Evolutionary conservation across 2,888 invertebrate species (phyloP).

Genomic region (Pimpla rufipes): DNA sequence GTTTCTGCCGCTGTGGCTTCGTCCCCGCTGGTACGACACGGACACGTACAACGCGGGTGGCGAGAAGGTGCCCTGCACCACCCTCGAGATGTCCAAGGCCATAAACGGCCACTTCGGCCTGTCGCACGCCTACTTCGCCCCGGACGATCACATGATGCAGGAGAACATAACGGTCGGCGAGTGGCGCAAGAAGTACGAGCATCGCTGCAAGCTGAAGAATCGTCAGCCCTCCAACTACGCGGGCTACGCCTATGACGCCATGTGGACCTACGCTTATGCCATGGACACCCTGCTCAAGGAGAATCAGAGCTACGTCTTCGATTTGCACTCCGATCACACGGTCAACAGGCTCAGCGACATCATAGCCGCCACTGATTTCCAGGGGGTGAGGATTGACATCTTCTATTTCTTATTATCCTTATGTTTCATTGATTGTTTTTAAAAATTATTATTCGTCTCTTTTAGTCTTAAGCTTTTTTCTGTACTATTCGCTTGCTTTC

Average conservation of each 20-base stretch:
- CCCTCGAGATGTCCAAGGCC: conserved; percentile 88
- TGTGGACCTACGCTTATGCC: conserved; percentile 92
- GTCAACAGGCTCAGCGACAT: conserved; percentile 88
- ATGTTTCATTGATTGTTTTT: no score
- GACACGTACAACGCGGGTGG: conserved; percentile 85
- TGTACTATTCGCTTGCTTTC: no score
- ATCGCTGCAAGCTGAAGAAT: conserved; percentile 72
- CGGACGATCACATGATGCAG: conserved; percentile 88
- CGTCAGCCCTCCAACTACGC: conserved; percentile 88
- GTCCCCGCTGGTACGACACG: conserved; percentile 88
- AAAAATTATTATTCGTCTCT: no score
- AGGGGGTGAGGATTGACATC: conserved; percentile 87
- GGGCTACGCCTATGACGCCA: conserved; percentile 93
- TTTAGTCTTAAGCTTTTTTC: no score
- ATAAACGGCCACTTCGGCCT: conserved; percentile 91
- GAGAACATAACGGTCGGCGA: conserved; percentile 89
- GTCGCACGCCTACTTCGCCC: conserved; percentile 89
- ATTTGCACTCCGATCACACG: conserved; percentile 87
- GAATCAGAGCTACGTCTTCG: conserved; percentile 87
- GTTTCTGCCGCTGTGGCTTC: conserved; percentile 93
- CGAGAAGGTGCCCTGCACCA: conserved; percentile 88
- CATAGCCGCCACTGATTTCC: conserved; percentile 89
- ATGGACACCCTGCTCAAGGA: conserved; percentile 88
- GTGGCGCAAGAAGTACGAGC: conserved; percentile 87
- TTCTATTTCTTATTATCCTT: no score